Percentiles rank a stretch among this genome's conserved stretches.
Evolutionary conservation across 2,888 invertebrate species (phyloP).

Genomic region (Pomacea canaliculata): DNA sequence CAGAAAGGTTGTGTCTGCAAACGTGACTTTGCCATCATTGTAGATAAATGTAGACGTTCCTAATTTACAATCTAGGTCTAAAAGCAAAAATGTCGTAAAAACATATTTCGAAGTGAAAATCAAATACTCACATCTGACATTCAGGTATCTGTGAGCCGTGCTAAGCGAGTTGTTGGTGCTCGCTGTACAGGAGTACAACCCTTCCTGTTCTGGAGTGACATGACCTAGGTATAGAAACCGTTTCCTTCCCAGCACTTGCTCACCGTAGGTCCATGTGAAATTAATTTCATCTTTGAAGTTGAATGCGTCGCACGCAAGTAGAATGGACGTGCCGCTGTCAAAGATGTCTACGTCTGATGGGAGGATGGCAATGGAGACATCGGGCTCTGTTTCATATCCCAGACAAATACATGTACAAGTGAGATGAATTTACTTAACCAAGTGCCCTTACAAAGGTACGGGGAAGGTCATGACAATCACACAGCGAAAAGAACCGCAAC

Average conservation of each 20-base stretch:
- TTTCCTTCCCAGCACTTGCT: neutral
- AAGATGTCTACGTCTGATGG: neutral
- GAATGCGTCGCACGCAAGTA: constrained; percentile 9
- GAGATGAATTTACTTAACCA: too few species aligned
- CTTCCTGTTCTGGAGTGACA: constrained; percentile 3
- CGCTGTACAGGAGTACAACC: constrained; percentile 14
- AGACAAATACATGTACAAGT: too few species aligned
- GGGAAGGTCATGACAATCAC: too few species aligned
- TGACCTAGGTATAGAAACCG: neutral
- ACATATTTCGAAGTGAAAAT: neutral
- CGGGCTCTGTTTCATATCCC: neutral
- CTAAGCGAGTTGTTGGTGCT: neutral
- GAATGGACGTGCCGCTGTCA: neutral
- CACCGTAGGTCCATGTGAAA: neutral
- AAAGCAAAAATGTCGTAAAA: neutral
- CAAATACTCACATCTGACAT: constrained; percentile 18
- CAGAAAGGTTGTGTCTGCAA: too few species aligned
- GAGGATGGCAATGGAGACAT: constrained; percentile 9
- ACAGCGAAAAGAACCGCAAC: too few species aligned
- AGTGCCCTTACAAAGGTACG: too few species aligned
- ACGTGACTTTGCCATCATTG: too few species aligned
- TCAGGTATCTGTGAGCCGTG: neutral
- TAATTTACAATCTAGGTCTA: too few species aligned
- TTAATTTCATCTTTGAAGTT: neutral
- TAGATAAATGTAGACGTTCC: too few species aligned